phyloP scores from a whole-genome alignment of 2,797 vertebrate species.

The Eulemur mongoz region DNA sequence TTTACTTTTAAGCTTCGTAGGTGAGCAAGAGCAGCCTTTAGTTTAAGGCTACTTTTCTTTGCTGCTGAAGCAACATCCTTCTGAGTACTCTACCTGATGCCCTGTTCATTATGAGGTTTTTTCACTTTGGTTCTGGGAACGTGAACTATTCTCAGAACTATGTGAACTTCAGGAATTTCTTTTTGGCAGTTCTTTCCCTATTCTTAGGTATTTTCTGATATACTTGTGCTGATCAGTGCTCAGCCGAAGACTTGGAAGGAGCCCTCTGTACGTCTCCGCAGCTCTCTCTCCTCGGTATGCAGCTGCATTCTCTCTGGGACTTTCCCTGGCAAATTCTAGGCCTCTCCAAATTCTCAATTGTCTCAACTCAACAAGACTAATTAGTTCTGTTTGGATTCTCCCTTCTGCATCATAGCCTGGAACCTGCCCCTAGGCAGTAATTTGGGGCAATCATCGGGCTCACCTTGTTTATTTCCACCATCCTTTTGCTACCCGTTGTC shows the following conservation, averaged over 20 bases:
- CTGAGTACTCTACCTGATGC: too few relatives aligned
- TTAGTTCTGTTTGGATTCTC: not conserved
- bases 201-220: not conserved
- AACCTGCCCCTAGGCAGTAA: too few relatives aligned
- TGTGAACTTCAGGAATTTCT: not conserved
- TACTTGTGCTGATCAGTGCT: not conserved
- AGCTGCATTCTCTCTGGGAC: not conserved
- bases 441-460: not conserved
- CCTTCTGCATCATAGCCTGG: not conserved
- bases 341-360: not conserved
- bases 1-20: not conserved
- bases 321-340: not conserved
- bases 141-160: not conserved
- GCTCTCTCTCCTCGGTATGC: not conserved
- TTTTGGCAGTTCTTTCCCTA: not conserved
- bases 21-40: not conserved
- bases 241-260: not conserved
- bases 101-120: not conserved
- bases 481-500: not conserved
- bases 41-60: not conserved
- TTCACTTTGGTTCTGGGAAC: not conserved
- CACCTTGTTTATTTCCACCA: not conserved
- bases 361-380: not conserved
- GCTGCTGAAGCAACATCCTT: not conserved
- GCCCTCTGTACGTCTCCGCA: not conserved